Percentiles rank a stretch among this genome's conserved stretches.
Conservation (phyloP, 2,888 invertebrate genomes). For the Acutogordius australiensis region DNA sequence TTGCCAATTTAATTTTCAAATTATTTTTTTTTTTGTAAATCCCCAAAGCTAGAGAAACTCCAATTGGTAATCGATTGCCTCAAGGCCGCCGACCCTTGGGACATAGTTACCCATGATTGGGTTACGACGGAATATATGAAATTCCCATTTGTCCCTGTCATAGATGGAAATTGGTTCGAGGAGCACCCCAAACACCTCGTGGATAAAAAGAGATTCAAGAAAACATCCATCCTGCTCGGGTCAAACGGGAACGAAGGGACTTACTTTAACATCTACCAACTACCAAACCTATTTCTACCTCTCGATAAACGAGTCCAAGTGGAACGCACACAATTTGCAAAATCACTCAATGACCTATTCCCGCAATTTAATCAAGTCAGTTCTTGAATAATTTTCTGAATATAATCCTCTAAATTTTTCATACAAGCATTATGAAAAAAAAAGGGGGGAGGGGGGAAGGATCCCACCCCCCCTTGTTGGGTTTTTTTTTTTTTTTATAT, state of each 20-base stretch:
- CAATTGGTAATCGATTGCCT: conserved; percentile 18
- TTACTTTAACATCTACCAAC: conserved; percentile 68
- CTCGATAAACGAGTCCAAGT: background rate
- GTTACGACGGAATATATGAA: conserved; percentile 25
- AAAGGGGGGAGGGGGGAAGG: too few relatives aligned
- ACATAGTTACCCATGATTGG: conserved; percentile 11
- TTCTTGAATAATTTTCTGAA: conserved; percentile 13
- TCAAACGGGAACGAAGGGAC: conserved; percentile 72
- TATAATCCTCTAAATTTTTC: background rate
- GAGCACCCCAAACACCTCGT: conserved; percentile 38
- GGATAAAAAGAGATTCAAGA: conserved; percentile 53
- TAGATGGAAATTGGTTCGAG: conserved; percentile 64
- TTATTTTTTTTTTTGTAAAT: background rate
- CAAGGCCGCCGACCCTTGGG: conserved; percentile 13
- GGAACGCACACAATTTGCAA: background rate
- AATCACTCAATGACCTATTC: conserved; percentile 15
- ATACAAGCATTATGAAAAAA: too few relatives aligned
- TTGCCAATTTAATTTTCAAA: background rate
- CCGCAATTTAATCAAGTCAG: conserved; percentile 22
- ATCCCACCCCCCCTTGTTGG: too few relatives aligned
- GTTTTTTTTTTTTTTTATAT: too few relatives aligned
- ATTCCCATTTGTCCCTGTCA: conserved; percentile 68
- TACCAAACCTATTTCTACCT: conserved; percentile 22
- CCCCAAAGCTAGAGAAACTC: conserved; percentile 12
- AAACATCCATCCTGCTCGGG: conserved; percentile 54